These are phyloP conservation scores for Hofmannophila pseudospretella DNA, from an alignment of 2,888 invertebrate genomes.

Conservation along the genomic window DNA sequence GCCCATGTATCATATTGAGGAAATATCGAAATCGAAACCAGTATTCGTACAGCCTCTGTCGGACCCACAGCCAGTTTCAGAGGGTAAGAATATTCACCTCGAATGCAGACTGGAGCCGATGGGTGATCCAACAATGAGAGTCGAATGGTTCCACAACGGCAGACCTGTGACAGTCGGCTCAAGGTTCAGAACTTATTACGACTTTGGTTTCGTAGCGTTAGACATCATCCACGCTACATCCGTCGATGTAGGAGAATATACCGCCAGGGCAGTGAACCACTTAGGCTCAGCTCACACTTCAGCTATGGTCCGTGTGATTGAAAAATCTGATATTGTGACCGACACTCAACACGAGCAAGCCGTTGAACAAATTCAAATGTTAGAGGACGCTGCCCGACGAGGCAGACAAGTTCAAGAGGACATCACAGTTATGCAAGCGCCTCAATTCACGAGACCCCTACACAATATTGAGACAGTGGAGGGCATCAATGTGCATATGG, in stretches of 20 bases:
- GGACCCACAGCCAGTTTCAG: constrained; percentile 89
- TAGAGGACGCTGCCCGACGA: constrained; percentile 88
- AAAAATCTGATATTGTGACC: constrained; percentile 88
- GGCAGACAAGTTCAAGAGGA: constrained; percentile 87
- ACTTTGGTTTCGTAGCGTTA: constrained; percentile 97
- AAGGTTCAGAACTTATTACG: constrained; percentile 95
- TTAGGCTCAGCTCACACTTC: constrained; percentile 95
- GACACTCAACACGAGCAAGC: constrained; percentile 96
- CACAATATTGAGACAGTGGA: constrained; percentile 95
- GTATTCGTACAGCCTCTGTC: constrained; percentile 93
- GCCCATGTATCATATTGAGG: constrained; percentile 93
- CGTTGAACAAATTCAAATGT: constrained; percentile 92
- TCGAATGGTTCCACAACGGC: constrained; percentile 97
- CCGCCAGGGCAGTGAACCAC: constrained; percentile 94
- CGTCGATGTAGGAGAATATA: constrained; percentile 97
- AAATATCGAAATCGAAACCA: constrained; percentile 96
- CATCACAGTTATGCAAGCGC: constrained; percentile 89
- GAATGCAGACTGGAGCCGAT: constrained; percentile 96
- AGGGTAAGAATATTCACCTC: constrained; percentile 93
- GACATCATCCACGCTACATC: constrained; percentile 96
- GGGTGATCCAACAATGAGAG: constrained; percentile 97
- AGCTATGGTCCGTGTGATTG: constrained; percentile 91
- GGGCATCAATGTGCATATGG: constrained; percentile 94
- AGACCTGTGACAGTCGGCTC: constrained; percentile 92
- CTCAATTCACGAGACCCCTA: constrained; percentile 90